Base-by-base conservation (phyloP, 1,140 invertebrate genomes). In the Drosophila santomea region DNA sequence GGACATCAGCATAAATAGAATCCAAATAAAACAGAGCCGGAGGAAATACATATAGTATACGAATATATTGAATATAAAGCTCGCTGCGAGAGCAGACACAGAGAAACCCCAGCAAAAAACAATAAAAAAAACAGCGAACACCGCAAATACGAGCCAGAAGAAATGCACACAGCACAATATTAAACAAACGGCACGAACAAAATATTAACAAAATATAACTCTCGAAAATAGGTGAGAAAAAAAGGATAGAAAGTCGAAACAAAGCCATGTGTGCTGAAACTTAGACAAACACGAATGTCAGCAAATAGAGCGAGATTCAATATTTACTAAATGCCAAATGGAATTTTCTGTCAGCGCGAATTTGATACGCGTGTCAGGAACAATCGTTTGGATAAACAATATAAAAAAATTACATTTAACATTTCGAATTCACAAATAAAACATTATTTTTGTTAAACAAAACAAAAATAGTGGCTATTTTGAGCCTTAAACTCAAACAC, bases 1-100 rank as follows among this genome's bases (percentile, higher is more conserved):
- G 51, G 44, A 20, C 63, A 80, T 80, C 78, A 72, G 78, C 78
- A 80, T 76, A 50, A 75, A 62, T 79, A 79, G 56, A 78, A 80
- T 62, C 35, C 39, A 57, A 64, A 59, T 48, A 38, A 61, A 43
- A 78, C 47, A 45, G 47, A 64, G 41, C 41, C 38, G 61, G n/a
- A 32, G 44, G 7, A 67, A 17, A 23, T 17, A 57, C 39, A 39
- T 39, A 71, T 47, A 47, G 32, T 41, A 71, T 47, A 71, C 69
- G 14, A 48, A 71, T 71, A 15, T 50, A 41, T 69, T 57, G 28
- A 71, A 48, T 50, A 36, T 60, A 62, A 74, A 78, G 74, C 74
- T 61, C 35, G 51, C 51, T 51, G 41, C 74, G 32, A 44, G 48
- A 75, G 63, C 63, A 68, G 36, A 51, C 23, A 59, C 28, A 39